Percentiles rank a stretch among this genome's conserved stretches.
Conservation (phyloP, 2,797 vertebrate genomes). For the Mycteria americana region DNA sequence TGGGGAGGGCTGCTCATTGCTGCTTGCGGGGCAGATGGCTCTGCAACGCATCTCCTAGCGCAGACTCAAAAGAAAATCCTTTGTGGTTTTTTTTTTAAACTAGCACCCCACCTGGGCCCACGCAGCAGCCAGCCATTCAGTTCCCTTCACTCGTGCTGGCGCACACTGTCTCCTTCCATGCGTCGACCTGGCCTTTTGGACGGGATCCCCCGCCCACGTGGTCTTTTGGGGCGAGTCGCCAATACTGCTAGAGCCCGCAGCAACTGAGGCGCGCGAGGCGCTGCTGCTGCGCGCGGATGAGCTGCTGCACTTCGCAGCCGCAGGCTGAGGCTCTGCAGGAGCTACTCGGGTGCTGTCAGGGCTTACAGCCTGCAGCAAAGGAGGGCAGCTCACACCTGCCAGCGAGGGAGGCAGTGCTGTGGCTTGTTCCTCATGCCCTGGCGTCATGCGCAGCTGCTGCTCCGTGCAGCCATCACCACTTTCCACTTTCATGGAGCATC, state of each 20-base stretch:
- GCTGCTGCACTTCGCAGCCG: not conserved
- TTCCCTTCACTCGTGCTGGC: not conserved
- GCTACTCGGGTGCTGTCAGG: rapidly evolving
- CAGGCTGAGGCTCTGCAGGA: not conserved
- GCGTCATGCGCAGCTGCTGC: not conserved
- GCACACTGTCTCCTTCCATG: rapidly evolving
- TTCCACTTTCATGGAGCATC: no score
- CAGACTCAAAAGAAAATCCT: not conserved
- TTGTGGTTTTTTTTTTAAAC: not conserved
- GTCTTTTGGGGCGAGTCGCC: not conserved
- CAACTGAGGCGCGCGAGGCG: rapidly evolving
- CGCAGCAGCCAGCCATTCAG: not conserved
- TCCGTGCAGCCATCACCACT: not conserved
- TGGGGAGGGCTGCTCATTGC: not conserved
- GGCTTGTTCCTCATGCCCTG: not conserved
- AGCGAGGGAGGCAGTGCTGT: rapidly evolving
- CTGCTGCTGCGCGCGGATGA: not conserved
- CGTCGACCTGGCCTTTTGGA: rapidly evolving
- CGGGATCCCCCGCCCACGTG: rapidly evolving
- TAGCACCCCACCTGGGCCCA: not conserved
- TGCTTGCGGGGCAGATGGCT: not conserved
- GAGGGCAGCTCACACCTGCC: not conserved
- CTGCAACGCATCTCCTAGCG: not conserved
- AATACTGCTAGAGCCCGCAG: rapidly evolving
- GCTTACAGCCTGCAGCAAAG: not conserved